phyloP scores from a whole-genome alignment of 1,140 invertebrate genomes.

The Leptinotarsa lineolata region DNA sequence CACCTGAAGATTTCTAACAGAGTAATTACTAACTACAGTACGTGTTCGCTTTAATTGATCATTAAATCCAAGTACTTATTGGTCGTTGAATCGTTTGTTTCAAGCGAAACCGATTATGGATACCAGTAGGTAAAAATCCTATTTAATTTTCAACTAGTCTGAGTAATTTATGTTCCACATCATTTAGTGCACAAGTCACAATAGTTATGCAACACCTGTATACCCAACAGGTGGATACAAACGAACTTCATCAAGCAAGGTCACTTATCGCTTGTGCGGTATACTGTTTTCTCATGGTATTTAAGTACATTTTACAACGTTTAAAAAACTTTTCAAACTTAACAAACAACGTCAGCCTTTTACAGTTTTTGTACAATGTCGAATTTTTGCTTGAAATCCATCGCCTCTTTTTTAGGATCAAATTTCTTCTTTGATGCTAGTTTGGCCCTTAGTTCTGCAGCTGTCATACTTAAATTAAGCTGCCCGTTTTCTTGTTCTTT shows the following conservation, averaged over 20 bases:
- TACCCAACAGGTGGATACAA: background rate
- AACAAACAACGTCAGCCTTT: constrained; percentile 22
- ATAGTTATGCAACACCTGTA: constrained; percentile 3
- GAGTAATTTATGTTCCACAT: background rate
- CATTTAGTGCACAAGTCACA: constrained; percentile 1
- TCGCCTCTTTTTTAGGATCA: constrained; percentile 84
- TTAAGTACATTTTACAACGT: constrained; percentile 5
- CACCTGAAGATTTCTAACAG: too few relatives aligned
- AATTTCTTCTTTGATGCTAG: constrained; percentile 82
- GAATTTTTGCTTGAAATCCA: constrained; percentile 89
- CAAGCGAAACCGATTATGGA: background rate
- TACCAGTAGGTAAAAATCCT: background rate
- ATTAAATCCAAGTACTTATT: background rate
- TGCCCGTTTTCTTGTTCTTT: constrained; percentile 49
- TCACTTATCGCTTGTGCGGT: constrained; percentile 1
- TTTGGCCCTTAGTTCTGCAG: constrained; percentile 83
- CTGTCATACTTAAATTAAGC: constrained; percentile 84
- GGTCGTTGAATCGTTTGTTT: background rate
- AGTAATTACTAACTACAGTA: too few relatives aligned
- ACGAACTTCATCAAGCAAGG: background rate
- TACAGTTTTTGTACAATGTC: constrained; percentile 89
- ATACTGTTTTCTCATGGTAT: background rate
- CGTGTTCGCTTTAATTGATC: too few relatives aligned
- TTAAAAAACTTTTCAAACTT: constrained; percentile 27
- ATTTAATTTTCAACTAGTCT: background rate